These are phyloP conservation scores for Drosophila ercepeae DNA, from an alignment of 1,140 invertebrate species.

Conservation along the genomic window DNA sequence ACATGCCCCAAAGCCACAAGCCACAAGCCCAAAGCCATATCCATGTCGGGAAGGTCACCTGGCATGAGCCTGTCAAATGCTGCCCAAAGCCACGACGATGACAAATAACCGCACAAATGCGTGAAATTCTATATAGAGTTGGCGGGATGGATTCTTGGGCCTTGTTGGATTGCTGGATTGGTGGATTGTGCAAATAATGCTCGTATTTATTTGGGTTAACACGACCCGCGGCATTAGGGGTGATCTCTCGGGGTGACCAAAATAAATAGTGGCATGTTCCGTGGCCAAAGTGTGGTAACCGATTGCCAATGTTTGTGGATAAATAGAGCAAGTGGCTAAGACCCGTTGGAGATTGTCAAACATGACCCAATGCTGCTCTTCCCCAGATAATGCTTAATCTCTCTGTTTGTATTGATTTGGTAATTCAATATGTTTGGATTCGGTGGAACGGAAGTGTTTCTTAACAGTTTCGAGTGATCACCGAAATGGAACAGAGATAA, in stretches of 20 bases:
- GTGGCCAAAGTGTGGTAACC: conserved; percentile 55
- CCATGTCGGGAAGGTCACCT: conserved; percentile 73
- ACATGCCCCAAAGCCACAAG: conserved; percentile 2
- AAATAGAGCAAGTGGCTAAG: conserved; percentile 64
- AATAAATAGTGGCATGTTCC: conserved; percentile 65
- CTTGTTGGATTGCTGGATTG: conserved; percentile 22
- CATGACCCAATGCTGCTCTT: conserved; percentile 32
- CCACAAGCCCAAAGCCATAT: conserved; percentile 7
- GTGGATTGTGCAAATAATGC: conserved; percentile 58
- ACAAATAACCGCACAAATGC: conserved; percentile 75
- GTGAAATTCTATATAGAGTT: conserved; percentile 66
- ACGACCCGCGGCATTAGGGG: conserved; percentile 48
- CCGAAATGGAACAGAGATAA: conserved; percentile 3
- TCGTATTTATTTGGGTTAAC: conserved; percentile 64
- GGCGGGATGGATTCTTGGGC: conserved; percentile 41
- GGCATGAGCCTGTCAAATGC: conserved; percentile 57
- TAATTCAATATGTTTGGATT: conserved; percentile 62
- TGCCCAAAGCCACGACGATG: conserved; percentile 47
- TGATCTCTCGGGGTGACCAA: conserved; percentile 54
- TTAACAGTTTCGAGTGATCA: conserved; percentile 14
- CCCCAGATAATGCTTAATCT: conserved; percentile 7
- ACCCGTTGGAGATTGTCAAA: conserved; percentile 44
- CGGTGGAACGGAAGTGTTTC: conserved; percentile 57
- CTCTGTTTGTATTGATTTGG: conserved; percentile 50
- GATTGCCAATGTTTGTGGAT: conserved; percentile 59